These are phyloP conservation scores for Coleophora flavipennella DNA, from an alignment of 2,888 invertebrate genomes.

Conservation along the genomic window DNA sequence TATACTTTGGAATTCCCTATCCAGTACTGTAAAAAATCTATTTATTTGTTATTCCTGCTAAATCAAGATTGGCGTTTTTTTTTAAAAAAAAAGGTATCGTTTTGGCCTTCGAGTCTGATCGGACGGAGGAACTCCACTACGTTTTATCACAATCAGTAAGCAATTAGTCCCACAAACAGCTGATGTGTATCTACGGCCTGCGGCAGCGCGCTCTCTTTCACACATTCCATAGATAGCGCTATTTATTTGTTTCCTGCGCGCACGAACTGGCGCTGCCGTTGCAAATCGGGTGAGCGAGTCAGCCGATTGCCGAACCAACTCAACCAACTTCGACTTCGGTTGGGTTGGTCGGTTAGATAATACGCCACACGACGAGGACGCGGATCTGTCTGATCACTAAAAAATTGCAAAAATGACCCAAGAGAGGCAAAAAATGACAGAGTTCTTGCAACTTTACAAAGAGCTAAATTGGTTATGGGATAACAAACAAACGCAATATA, in stretches of 20 bases:
- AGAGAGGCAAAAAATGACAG: conserved; percentile 1
- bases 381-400: neutral
- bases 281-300: conserved; percentile 11
- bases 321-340: too few relatives aligned
- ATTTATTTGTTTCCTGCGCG: conserved; percentile 12
- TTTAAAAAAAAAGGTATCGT: too few relatives aligned
- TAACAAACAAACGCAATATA: conserved; percentile 15
- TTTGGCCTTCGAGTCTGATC: too few relatives aligned
- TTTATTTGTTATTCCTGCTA: too few relatives aligned
- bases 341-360: conserved; percentile 7
- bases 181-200: conserved; percentile 15
- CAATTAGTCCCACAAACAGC: neutral
- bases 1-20: too few relatives aligned
- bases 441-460: conserved; percentile 13
- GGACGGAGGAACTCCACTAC: too few relatives aligned
- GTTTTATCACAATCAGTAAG: too few relatives aligned
- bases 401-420: neutral
- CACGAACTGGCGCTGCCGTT: conserved; percentile 6
- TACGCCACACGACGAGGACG: conserved; percentile 12
- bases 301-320: too few relatives aligned
- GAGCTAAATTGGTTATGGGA: conserved; percentile 22
- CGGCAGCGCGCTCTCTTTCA: conserved; percentile 11
- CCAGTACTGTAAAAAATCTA: too few relatives aligned
- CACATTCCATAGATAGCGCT: conserved; percentile 8
- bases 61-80: too few relatives aligned